Evolutionary conservation across 2,797 vertebrate genomes (phyloP).

Genomic region (Sebastes diaconus): DNA sequence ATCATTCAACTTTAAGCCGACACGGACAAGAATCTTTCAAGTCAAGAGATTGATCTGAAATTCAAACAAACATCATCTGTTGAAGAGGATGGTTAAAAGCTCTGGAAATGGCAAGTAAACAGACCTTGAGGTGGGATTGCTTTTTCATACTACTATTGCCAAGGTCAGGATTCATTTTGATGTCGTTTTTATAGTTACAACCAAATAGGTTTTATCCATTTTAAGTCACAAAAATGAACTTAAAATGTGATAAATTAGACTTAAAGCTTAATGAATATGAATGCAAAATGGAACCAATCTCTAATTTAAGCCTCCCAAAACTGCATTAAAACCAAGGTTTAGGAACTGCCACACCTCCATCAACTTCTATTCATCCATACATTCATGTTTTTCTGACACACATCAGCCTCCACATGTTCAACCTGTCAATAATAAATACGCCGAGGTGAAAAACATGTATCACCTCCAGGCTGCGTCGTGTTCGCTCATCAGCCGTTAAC

Average conservation of each 20-base stretch:
- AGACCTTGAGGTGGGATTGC: neutral
- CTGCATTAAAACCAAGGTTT: neutral
- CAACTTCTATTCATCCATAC: neutral
- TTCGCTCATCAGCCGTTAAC: conserved; percentile 22
- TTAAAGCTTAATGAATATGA: neutral
- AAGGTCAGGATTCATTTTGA: rapidly evolving
- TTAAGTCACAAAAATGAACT: neutral
- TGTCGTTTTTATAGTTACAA: neutral
- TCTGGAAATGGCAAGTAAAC: neutral
- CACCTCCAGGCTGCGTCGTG: neutral
- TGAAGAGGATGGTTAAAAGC: neutral
- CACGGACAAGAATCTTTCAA: neutral
- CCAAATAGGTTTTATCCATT: neutral
- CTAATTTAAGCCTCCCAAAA: neutral
- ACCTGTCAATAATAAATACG: neutral
- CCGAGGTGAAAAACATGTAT: neutral
- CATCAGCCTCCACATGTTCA: neutral
- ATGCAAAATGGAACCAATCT: neutral
- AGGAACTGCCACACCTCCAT: neutral
- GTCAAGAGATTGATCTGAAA: rapidly evolving
- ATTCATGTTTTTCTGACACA: neutral
- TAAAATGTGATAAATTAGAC: neutral
- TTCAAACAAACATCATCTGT: too few relatives aligned
- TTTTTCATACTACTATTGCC: neutral
- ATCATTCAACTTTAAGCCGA: neutral